phyloP scores from a whole-genome alignment of 2,888 invertebrate genomes.

The Amiota minor region DNA sequence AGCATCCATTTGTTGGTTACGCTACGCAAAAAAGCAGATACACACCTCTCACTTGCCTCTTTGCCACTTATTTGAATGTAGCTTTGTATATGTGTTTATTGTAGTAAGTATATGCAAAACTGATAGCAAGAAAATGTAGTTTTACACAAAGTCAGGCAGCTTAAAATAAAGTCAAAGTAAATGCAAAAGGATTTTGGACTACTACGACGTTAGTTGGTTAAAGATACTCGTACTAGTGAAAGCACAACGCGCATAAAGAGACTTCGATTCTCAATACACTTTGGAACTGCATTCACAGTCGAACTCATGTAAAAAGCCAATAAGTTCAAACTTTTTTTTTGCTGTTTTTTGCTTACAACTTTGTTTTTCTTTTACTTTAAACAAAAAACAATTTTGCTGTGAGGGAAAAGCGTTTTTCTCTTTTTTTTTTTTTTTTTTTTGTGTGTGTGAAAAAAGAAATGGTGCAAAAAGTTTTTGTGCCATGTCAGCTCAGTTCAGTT shows the following conservation, averaged over 20 bases:
- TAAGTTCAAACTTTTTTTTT: conserved; percentile 67
- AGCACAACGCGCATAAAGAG: not conserved
- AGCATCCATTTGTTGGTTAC: not conserved
- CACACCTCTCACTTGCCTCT: not conserved
- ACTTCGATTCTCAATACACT: not conserved
- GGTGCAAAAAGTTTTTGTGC: too few species aligned
- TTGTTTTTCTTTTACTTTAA: too few species aligned
- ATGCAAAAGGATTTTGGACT: not conserved
- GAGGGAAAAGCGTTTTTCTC: too few species aligned
- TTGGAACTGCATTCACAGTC: not conserved
- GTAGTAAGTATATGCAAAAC: not conserved
- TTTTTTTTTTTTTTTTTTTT: too few species aligned
- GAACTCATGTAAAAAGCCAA: conserved; percentile 53
- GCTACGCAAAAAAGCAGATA: not conserved
- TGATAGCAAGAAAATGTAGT: conserved; percentile 11
- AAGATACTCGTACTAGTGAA: not conserved
- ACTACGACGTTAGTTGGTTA: not conserved
- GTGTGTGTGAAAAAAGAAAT: too few species aligned
- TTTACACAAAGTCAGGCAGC: not conserved
- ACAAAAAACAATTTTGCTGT: too few species aligned
- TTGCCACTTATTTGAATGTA: not conserved
- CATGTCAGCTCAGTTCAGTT: too few species aligned
- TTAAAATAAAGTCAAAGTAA: not conserved
- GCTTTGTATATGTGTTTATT: not conserved
- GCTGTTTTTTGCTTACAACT: conserved; percentile 20